Percentiles rank a stretch among this genome's conserved stretches.
phyloP scores from a whole-genome alignment of 2,888 invertebrate genomes.

The Platerodrilus igneus region DNA sequence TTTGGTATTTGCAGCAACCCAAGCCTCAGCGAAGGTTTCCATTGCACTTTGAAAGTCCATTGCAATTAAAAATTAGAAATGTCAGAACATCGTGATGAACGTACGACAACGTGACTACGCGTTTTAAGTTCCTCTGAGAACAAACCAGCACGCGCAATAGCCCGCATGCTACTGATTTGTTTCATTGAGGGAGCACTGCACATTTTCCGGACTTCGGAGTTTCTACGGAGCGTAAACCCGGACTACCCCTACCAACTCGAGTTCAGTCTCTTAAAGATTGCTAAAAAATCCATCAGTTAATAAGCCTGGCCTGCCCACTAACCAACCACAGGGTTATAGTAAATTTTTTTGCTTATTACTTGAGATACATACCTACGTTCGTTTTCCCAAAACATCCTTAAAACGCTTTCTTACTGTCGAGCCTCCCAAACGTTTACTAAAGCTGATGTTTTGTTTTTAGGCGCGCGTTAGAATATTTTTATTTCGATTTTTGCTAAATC shows the following conservation, averaged over 20 bases:
- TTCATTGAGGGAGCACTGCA: conserved; percentile 24
- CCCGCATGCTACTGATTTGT: conserved; percentile 37
- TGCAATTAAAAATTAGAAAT: conserved; percentile 33
- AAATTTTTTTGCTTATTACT: no score
- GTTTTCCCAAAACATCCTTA: no score
- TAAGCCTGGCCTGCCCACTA: conserved; percentile 44
- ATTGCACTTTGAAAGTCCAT: conserved; percentile 99
- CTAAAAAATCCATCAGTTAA: conserved; percentile 45
- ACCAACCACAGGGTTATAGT: conserved; percentile 45
- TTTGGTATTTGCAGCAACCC: conserved; percentile 89
- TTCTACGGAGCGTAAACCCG: no score
- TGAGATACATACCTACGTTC: no score
- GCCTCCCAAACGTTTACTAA: no score
- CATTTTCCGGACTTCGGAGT: conserved; percentile 30
- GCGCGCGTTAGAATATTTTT: no score
- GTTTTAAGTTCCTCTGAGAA: conserved; percentile 30
- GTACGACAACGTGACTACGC: conserved; percentile 41
- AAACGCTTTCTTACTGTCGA: no score
- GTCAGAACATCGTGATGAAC: conserved; percentile 11
- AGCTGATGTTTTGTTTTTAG: no score
- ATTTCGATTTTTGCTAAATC: no score
- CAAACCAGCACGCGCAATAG: conserved; percentile 31
- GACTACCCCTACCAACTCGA: conserved; percentile 44
- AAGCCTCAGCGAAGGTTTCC: conserved; percentile 97
- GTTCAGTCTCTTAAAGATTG: conserved; percentile 41